These are phyloP conservation scores for Nymphalis urticae DNA, from an alignment of 2,888 invertebrate genomes.

Conservation along the genomic window DNA sequence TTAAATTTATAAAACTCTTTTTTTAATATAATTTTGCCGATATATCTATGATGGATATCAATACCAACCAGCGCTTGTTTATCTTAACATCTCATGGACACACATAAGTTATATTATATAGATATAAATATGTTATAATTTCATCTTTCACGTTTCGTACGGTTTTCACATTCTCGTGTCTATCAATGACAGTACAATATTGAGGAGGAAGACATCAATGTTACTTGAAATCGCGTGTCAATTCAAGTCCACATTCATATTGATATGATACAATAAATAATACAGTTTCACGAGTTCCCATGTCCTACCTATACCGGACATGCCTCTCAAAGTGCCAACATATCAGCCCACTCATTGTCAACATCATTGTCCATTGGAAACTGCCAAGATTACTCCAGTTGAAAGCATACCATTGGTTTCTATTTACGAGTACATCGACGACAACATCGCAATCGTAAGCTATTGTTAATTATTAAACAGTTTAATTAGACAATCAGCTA, in stretches of 20 bases:
- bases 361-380: conserved; percentile 59
- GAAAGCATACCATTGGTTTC: conserved; percentile 19
- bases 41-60: no score
- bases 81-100: no score
- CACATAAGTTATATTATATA: no score
- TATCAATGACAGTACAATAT: conserved; percentile 1
- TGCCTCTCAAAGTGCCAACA: conserved; percentile 57
- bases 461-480: conserved; percentile 4
- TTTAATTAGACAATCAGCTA: neutral
- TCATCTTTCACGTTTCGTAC: neutral
- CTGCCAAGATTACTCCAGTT: conserved; percentile 56
- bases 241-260: conserved; percentile 29
- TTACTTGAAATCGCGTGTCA: conserved; percentile 28
- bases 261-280: conserved; percentile 55
- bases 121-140: neutral
- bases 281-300: conserved; percentile 53
- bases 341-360: conserved; percentile 57
- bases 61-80: no score
- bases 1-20: no score
- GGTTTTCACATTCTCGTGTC: neutral
- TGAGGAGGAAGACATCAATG: conserved; percentile 24
- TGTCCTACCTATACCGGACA: conserved; percentile 55
- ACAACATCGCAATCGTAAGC: neutral
- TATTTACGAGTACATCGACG: conserved; percentile 4
- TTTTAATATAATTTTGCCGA: no score